Evolutionary conservation across 2,797 vertebrate species (phyloP), one percentile per base, ranked within the genome.

Genomic region (Epinephelus coioides): DNA sequence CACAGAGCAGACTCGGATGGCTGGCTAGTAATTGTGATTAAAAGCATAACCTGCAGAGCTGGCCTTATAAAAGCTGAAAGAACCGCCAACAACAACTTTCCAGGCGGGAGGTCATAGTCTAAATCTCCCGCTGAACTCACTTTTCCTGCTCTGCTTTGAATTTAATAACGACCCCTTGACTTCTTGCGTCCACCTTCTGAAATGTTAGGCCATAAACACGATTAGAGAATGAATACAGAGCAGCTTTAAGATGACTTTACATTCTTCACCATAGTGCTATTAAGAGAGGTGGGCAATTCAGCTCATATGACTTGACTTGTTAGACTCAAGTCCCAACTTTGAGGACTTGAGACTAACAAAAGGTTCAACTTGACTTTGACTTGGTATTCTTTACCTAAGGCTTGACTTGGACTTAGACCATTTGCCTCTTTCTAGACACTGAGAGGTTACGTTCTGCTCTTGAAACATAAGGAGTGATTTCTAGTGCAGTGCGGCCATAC

Each of bases 11-110:
- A 86, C 78, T 78, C 25, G 34, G 73, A 72, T n/a, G 46, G 73
- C 60, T 66, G 65, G 82, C 76, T 68, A 4, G 81, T 91, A 76
- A 87, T 87, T 86, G 82, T 85, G 88, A 92, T 93, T 87, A 77
- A 90, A 89, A 83, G 81, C 78, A 71, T 69, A 78, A 82, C 72
- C 75, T 75, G 86, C 82, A 78, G 67, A 73, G 78, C 71, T 77
- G 79, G 73, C 69, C 69, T 79, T 73, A 81, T 79, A 75, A 86
- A 89, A 86, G 69, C 78, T 73, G 57, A 69, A 67, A 34, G n/a
- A 75, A 68, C 56, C 53, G 59, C 55, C 3, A 44, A 8, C 65
- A 74, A 79, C 73, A 76, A 49, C 67, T 84, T 82, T 78, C 47
- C 40, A 79, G 55, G 74, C 59, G 46, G 73, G 71, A 74, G 76